Conservation (phyloP, 2,888 invertebrate species). For the Ormyrus thymus region DNA sequence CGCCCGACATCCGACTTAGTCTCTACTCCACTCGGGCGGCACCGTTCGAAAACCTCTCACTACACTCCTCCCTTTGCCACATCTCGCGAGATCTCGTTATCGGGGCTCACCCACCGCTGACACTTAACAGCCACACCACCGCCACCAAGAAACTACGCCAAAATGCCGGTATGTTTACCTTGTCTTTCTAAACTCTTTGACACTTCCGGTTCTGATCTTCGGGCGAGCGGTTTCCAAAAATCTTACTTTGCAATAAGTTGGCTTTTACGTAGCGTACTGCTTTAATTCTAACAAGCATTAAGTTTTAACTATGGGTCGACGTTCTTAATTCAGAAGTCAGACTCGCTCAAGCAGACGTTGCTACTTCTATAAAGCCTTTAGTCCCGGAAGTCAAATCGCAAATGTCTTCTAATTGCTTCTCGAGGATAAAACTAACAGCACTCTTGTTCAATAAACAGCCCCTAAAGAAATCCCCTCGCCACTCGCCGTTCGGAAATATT, state of each 20-base stretch:
- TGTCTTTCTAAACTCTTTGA: neutral
- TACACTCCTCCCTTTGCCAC: conserved; percentile 19
- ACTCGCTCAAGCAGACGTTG: neutral
- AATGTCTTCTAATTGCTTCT: too few species aligned
- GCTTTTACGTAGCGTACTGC: too few species aligned
- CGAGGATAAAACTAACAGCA: too few species aligned
- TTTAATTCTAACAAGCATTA: conserved; percentile 1
- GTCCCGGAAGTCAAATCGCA: conserved; percentile 30
- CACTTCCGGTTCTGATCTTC: too few species aligned
- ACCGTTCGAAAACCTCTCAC: conserved; percentile 65
- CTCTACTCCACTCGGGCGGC: conserved; percentile 65
- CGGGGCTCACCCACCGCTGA: conserved; percentile 54
- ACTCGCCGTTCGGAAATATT: too few species aligned
- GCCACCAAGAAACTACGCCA: conserved; percentile 54
- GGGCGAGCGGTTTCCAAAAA: neutral
- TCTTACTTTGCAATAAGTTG: too few species aligned
- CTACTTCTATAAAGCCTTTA: conserved; percentile 37
- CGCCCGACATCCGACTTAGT: conserved; percentile 73
- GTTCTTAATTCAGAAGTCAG: conserved; percentile 18
- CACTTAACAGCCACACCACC: conserved; percentile 51
- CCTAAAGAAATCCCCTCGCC: too few species aligned
- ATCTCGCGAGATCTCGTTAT: conserved; percentile 1
- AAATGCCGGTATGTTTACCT: conserved; percentile 71
- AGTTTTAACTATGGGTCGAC: conserved; percentile 15
- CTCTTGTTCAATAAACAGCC: too few species aligned